phyloP scores from a whole-genome alignment of 2,113 vertebrate species.

The Struthio camelus region DNA sequence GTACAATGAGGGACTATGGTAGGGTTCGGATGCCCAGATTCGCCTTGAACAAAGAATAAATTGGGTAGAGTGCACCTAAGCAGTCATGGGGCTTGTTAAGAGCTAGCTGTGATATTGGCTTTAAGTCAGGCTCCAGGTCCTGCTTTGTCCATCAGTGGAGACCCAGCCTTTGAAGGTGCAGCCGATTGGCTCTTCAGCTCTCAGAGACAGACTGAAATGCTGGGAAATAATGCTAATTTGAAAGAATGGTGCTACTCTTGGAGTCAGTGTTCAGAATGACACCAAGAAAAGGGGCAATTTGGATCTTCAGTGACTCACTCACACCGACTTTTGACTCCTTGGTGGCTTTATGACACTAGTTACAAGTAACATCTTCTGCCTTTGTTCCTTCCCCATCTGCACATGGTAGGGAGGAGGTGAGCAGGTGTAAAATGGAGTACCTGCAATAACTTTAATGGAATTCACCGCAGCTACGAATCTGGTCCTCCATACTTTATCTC shows the following conservation, averaged over 20 bases:
- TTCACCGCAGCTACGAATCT: constrained; percentile 6
- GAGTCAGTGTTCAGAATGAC: fast-evolving
- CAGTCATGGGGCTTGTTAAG: neutral
- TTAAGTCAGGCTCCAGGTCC: fast-evolving
- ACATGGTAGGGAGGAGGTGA: fast-evolving
- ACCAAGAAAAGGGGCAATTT: neutral
- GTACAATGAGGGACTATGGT: too few relatives aligned
- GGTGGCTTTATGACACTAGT: neutral
- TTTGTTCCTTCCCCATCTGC: neutral
- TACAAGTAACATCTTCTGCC: neutral
- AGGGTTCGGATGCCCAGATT: neutral
- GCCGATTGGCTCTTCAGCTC: neutral
- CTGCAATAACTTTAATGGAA: neutral
- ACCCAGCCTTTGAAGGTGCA: neutral
- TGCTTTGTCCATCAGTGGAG: neutral
- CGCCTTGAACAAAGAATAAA: neutral
- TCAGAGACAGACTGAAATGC: too few relatives aligned
- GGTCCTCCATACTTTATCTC: constrained; percentile 25
- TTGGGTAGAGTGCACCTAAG: neutral
- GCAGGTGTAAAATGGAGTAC: neutral
- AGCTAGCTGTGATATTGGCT: fast-evolving
- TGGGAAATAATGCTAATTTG: neutral
- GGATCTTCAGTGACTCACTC: neutral
- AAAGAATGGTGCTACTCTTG: neutral
- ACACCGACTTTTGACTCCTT: neutral